Percentiles rank a stretch among this genome's conserved stretches.
phyloP scores from a whole-genome alignment of 2,797 vertebrate species.

The Kryptopterus vitreolus region DNA sequence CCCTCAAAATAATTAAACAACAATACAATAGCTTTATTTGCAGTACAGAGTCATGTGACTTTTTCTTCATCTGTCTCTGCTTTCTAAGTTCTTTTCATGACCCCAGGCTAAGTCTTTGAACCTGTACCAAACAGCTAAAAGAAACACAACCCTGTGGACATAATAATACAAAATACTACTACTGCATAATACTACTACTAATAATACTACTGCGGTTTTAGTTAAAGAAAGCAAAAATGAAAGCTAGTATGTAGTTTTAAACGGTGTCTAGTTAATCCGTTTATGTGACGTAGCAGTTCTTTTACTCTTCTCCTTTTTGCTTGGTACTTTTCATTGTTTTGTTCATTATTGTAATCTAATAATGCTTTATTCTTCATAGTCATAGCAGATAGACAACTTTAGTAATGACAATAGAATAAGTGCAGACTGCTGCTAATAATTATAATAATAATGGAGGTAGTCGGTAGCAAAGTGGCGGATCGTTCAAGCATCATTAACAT shows the following conservation, averaged over 20 bases:
- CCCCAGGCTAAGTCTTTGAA: not conserved
- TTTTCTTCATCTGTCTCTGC: not conserved
- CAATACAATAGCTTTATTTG: not conserved
- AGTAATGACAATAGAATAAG: not conserved
- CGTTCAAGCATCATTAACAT: not conserved
- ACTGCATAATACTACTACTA: not conserved
- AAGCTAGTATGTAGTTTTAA: not conserved
- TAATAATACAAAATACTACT: slow-evolving; percentile 6
- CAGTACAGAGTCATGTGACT: not conserved
- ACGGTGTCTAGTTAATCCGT: too few species aligned
- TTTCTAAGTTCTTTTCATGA: not conserved
- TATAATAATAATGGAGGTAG: not conserved
- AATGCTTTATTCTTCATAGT: too few species aligned
- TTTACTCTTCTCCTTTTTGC: not conserved
- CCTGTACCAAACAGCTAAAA: not conserved
- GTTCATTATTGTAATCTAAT: not conserved
- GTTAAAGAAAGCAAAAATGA: not conserved
- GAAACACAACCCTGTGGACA: not conserved
- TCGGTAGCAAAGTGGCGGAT: not conserved
- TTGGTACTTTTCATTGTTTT: not conserved
- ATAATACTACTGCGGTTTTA: slow-evolving; percentile 4
- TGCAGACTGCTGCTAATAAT: not conserved
- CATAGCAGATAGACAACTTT: not conserved
- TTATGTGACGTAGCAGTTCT: not conserved
- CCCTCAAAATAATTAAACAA: not conserved